phyloP scores from a whole-genome alignment of 2,797 vertebrate genomes.

The Vespertilio murinus region DNA sequence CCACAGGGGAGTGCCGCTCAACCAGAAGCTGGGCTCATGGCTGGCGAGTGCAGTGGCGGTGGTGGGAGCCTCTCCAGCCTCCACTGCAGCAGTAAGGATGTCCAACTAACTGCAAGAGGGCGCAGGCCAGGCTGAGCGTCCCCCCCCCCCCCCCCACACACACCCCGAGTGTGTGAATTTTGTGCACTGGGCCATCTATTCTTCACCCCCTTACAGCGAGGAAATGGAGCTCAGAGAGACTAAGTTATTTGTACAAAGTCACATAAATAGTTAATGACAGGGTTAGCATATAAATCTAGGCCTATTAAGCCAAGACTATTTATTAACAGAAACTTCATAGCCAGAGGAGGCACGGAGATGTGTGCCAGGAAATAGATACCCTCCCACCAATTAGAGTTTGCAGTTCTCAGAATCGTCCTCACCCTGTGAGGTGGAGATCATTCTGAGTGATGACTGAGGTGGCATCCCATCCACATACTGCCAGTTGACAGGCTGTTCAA shows the following conservation, averaged over 20 bases:
- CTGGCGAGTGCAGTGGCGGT: too few species aligned
- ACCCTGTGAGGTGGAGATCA: background rate
- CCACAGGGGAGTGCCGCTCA: too few species aligned
- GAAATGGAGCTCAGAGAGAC: conserved; percentile 26
- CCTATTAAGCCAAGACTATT: background rate
- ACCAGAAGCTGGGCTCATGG: too few species aligned
- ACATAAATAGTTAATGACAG: background rate
- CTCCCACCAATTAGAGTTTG: background rate
- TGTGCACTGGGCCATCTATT: background rate
- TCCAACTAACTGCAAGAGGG: too few species aligned
- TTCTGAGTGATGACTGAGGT: background rate
- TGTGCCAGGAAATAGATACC: background rate
- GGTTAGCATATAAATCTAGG: conserved; percentile 6
- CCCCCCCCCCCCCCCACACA: rapidly evolving
- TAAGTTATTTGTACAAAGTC: conserved; percentile 1
- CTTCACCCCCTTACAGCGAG: background rate
- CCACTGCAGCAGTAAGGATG: too few species aligned
- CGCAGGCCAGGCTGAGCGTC: too few species aligned
- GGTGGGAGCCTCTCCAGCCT: too few species aligned
- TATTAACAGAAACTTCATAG: background rate
- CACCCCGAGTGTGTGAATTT: too few species aligned
- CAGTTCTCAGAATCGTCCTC: background rate
- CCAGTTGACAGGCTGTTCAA: background rate
- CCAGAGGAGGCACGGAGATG: background rate
- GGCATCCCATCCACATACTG: background rate